Evolutionary conservation across 2,113 vertebrate genomes (phyloP), one percentile per base, ranked within the genome.

Genomic region (Otus sunia): DNA sequence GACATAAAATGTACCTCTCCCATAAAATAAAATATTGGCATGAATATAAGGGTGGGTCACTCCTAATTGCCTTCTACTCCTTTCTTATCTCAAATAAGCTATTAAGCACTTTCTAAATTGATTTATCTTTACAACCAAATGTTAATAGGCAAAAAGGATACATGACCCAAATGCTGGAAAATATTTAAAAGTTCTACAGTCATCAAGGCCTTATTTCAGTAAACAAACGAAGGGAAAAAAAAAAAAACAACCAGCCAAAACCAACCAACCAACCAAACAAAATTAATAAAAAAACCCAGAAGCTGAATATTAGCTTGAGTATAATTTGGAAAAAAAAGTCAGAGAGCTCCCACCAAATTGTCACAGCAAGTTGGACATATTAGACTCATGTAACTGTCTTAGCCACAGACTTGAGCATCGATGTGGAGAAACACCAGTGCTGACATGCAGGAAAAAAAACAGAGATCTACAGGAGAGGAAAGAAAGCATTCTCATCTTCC

Each of bases 201-300:
- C 37, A 60, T 45, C 29, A 53, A 60, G 23, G 29, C 13, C 16
- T 66, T 36, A 43, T 62, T 37, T 52, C 39, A 37, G 6, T 30
- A 75, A 75, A 45, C 25, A 75, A 34, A 52, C 5, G 9, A 41
- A 36, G 17, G 36, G 43, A 50, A 67, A 25, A 49, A 2, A 39
- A 12, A 39, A 39, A 39, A 39, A 39, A 39, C n/a, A n/a, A n/a
- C n/a, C n/a, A n/a, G 11, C 10, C 8, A 29, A n/a, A 13, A 3
- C 23, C 14, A 7, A 8, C 6, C 5, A 77, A 52, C 2, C 15
- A 30, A 47, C 0, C 4, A 72, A 43, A 1, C 13, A 62, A 45
- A 29, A 90, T 29, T 13, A 56, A 27, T 27, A 34, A 67, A 32
- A 67, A 23, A 9, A 41, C 5, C 3, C 8, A 56, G 50, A 41